These are phyloP conservation scores for Heliconius aoede DNA, from an alignment of 2,888 invertebrate species.

Conservation along the genomic window DNA sequence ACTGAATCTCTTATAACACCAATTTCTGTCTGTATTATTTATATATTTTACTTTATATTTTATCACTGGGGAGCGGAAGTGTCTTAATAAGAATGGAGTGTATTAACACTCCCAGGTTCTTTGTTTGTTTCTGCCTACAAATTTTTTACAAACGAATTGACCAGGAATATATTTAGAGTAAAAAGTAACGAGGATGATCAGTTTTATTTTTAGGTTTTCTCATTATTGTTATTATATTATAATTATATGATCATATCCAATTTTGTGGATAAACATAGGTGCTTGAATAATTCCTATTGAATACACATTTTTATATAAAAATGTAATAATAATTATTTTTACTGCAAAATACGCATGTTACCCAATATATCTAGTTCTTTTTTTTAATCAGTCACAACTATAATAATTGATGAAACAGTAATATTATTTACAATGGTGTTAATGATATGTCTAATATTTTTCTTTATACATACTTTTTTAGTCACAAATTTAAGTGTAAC, in stretches of 20 bases:
- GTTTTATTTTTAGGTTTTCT: not conserved
- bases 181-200: not conserved
- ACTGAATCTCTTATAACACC: no score
- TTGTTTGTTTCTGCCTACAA: no score
- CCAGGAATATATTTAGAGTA: no score
- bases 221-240: not conserved
- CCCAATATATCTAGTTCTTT: slow-evolving; percentile 16
- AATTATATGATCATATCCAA: not conserved
- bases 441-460: not conserved
- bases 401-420: not conserved
- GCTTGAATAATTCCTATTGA: slow-evolving; percentile 9
- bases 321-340: not conserved
- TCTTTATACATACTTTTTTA: not conserved
- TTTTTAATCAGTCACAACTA: slow-evolving; percentile 4
- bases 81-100: no score
- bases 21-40: no score
- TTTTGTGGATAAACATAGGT: not conserved
- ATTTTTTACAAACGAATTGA: no score
- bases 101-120: not conserved
- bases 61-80: no score
- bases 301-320: not conserved
- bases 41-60: no score
- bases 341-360: slow-evolving; percentile 3
- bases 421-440: not conserved
- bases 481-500: not conserved